Evolutionary conservation across 1,140 invertebrate species (phyloP), one percentile per base, ranked within the genome.

Genomic region (Eriocheir sinensis): DNA sequence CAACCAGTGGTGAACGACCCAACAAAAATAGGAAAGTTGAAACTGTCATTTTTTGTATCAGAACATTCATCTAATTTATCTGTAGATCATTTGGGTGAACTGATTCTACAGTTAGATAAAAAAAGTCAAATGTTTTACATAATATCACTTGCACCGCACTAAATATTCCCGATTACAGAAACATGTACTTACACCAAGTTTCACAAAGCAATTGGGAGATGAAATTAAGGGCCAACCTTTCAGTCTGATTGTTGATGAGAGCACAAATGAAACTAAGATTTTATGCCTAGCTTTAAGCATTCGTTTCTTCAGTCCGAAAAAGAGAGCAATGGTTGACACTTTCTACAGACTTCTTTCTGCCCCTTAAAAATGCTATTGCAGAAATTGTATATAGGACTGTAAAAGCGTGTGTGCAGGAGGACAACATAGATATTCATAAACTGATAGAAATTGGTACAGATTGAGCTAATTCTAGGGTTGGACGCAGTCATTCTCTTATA

Each of bases 71-170:
- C 44, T 32, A 90, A 30, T 53, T 90, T 90, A 27, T 90, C 89
- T 6, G 90, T 92, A 92, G 90, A 80, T 53, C 90, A 92, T 81
- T 36, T 92, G 38, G 90, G 90, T 92, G 53, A n/a, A 92, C n/a
- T 92, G 30, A 40, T 92, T 17, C 90, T 72, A 90, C 40, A 90
- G 38, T 60, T 90, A 90, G 41, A 90, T 90, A 90, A 88, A n/a
- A 38, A 79, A 92, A 80, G 17, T 92, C 3, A 92, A 81, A 32
- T 2, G 79, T 4, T n/a, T n/a, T n/a, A n/a, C n/a, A n/a, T n/a
- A n/a, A n/a, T n/a, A n/a, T n/a, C n/a, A n/a, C n/a, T n/a, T n/a
- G n/a, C 53, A 79, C 60, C 6, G 72, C n/a, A n/a, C n/a, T n/a
- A n/a, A n/a, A n/a, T n/a, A n/a, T n/a, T n/a, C n/a, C n/a, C n/a